Evolutionary conservation across 2,888 invertebrate species (phyloP), one percentile per base, ranked within the genome.

Genomic region (Drosophila helvetica): DNA sequence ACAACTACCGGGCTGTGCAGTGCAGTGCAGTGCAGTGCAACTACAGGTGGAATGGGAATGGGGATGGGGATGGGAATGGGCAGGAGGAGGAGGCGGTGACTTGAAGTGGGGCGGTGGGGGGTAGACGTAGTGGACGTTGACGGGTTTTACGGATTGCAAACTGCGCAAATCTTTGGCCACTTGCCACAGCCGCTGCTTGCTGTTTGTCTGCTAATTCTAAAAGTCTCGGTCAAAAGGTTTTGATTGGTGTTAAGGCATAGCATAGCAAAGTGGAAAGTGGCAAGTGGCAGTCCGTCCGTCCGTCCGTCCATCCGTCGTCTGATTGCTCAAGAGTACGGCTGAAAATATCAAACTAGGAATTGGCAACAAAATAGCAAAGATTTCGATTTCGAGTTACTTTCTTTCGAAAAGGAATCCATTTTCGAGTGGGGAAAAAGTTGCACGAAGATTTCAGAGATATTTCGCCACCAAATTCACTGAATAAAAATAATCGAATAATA

Each of bases 221-320:
- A 82, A 80, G 86, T 77, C 80, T 63, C 77, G 83, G 70, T 60
- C 80, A 79, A 75, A 66, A 66, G 70, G 62, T 70, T 70, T 70
- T 70, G 71, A 61, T 70, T 70, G 55, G 61, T 61, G 72, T 56
- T 70, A 70, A 70, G 57, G 62, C 70, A 57, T 54, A 71, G 70
- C 62, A 71, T 22, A 0, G 3, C 22, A 0, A 22, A 22, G 22
- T 22, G 22, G 22, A 4, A 22, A 6, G 25, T 25, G 25, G 22
- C 22, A 63, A 71, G 52, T 63, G 71, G 71, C 72, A 70, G 52
- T 42, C 56, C 45, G 53, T 59, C 54, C 27, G 68, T 42, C 57
- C n/a, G n/a, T n/a, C n/a, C n/a, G n/a, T n/a, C n/a, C n/a, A 57
- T 62, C 4, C 15, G 15, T 15, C 27, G 53, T 27, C 66, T 54